Evolutionary conservation across 2,888 invertebrate genomes (phyloP).

Genomic region (Nipponacmea schrenckii): DNA sequence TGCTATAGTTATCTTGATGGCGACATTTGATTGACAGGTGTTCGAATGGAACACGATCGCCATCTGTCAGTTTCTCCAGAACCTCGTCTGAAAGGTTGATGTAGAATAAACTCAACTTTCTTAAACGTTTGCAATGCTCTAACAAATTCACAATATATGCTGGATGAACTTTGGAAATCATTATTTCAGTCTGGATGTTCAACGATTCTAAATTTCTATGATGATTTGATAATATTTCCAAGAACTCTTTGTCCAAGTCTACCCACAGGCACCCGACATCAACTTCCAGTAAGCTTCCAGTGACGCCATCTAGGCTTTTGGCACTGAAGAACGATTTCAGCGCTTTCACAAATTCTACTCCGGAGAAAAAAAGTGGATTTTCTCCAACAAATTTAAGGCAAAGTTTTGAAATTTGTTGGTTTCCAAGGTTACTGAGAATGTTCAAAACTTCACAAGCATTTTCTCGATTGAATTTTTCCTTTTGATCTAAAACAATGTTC

Average conservation of each 20-base stretch:
- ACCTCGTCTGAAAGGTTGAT: constrained; percentile 59
- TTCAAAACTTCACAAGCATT: constrained; percentile 52
- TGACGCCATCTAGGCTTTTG: constrained; percentile 13
- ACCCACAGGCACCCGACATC: constrained; percentile 59
- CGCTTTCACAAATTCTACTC: constrained; percentile 57
- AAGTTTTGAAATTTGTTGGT: constrained; percentile 35
- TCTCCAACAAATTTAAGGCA: constrained; percentile 47
- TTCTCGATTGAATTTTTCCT: constrained; percentile 44
- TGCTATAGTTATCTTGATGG: constrained; percentile 59
- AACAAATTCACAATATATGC: constrained; percentile 53
- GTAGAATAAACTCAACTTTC: constrained; percentile 54
- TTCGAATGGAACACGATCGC: constrained; percentile 41
- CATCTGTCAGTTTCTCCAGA: constrained; percentile 48
- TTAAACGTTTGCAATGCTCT: constrained; percentile 49
- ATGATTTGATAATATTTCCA: constrained; percentile 54
- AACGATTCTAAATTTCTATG: constrained; percentile 50
- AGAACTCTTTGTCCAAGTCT: constrained; percentile 56
- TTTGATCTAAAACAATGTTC: constrained; percentile 54
- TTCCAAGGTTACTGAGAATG: constrained; percentile 34
- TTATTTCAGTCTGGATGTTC: constrained; percentile 60
- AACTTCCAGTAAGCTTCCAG: constrained; percentile 38
- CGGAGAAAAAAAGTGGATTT: constrained; percentile 65
- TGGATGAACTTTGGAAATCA: constrained; percentile 59
- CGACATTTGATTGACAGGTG: constrained; percentile 58
- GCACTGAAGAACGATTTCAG: constrained; percentile 50